Base-by-base conservation (phyloP, 2,797 vertebrate genomes). In the Perodicticus potto region DNA sequence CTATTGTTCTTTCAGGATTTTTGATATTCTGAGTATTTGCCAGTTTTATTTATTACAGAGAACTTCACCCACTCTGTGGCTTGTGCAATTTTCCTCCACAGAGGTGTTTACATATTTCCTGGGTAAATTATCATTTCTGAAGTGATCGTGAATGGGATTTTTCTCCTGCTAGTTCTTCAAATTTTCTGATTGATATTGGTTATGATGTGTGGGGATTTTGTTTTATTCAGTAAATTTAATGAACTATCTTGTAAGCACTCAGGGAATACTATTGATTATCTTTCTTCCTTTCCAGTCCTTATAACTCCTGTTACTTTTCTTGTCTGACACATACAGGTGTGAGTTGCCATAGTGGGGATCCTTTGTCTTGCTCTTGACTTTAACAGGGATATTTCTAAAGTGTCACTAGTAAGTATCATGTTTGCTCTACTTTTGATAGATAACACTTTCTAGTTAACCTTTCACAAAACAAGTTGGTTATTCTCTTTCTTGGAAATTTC, bases 1-100 rank as follows among this genome's bases (percentile, higher is more conserved):
- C 14, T 34, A 22, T 59, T 11, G 22, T 27, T 67, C 20, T 43
- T 73, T 65, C 20, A 65, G n/a, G 37, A 59, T 63, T 45, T 23
- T n/a, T 77, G 12, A 80, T 70, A 86, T 34, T 76, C 17, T 37
- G 45, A 5, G 17, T 34, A 57, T 85, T 76, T 77, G 53, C 59
- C 45, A 34, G 55, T 82, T 94, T 96, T 57, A 37, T 81, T 89
- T 82, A 40, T 55, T 72, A 74, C 20, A 72, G 55, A 86, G 55
- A 86, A 63, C n/a, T 45, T 63, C 11, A 12, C 14, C 45, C 49
- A 45, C 19, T 55, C 17, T 57, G 8, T 13, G 29, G 23, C 59
- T 61, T 94, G 2, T 37, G 7, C 22, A 43, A 23, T 86, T 86
- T 81, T 22, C 20, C 10, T 43, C 74, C 9, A 37, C 5, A n/a